These are phyloP conservation scores for Drosophila saltans DNA, from an alignment of 1,140 invertebrate genomes.

Conservation along the genomic window DNA sequence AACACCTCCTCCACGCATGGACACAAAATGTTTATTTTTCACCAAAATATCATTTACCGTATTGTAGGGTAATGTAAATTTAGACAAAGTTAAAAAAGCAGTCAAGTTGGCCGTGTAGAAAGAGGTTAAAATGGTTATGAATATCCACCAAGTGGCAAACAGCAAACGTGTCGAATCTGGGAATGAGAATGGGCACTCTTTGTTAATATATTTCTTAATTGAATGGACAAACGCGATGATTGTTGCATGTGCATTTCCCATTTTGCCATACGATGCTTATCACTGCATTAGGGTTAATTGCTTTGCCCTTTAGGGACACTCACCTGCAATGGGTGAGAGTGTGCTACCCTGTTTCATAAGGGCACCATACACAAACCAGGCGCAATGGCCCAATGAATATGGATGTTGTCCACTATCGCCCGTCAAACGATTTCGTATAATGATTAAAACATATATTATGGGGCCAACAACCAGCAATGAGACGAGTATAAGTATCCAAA, in stretches of 20 bases:
- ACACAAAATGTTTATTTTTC: slow-evolving; percentile 88
- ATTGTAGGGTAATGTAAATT: slow-evolving; percentile 91
- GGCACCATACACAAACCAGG: slow-evolving; percentile 95
- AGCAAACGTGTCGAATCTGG: slow-evolving; percentile 91
- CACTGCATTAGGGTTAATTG: slow-evolving; percentile 60
- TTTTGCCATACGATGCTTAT: slow-evolving; percentile 51
- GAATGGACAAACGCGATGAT: slow-evolving; percentile 57
- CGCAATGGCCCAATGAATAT: slow-evolving; percentile 87
- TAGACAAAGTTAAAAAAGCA: slow-evolving; percentile 92
- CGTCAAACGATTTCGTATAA: slow-evolving; percentile 85
- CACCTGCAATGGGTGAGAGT: slow-evolving; percentile 90
- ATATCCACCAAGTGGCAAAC: slow-evolving; percentile 96
- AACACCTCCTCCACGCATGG: slow-evolving; percentile 87
- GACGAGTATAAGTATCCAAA: slow-evolving; percentile 91
- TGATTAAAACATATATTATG: slow-evolving; percentile 89
- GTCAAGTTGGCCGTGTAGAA: slow-evolving; percentile 96
- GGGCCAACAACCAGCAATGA: slow-evolving; percentile 90
- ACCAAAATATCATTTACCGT: slow-evolving; percentile 87
- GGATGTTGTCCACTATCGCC: slow-evolving; percentile 84
- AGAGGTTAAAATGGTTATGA: slow-evolving; percentile 93
- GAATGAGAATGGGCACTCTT: neutral
- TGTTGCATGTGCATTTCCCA: slow-evolving; percentile 54
- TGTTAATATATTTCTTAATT: slow-evolving; percentile 52
- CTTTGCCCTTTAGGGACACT: slow-evolving; percentile 53
- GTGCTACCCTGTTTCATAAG: slow-evolving; percentile 94